Evolutionary conservation across 2,888 invertebrate genomes (phyloP), one percentile per base, ranked within the genome.

Genomic region (Axea sp.): DNA sequence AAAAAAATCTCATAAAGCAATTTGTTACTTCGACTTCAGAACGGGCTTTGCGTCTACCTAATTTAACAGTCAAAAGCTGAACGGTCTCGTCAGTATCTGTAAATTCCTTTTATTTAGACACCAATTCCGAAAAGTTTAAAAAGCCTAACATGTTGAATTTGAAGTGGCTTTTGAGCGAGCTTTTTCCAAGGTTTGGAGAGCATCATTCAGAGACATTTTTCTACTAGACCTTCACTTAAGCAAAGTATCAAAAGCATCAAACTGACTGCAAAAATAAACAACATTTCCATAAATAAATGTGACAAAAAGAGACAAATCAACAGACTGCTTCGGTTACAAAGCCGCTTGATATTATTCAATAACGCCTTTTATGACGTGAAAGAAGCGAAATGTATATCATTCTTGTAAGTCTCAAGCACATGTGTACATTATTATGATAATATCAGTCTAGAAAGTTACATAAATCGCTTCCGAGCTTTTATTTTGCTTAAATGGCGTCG

Each of bases 401-500:
- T 59, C 28, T 31, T 26, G 15, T 68, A 59, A 24, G 19, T 41
- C 59, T 59, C 41, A 41, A 47, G 33, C 47, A 39, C 45, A 67
- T 26, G 31, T 67, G 47, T 65, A 37, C 45, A 55, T 65, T 67
- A 47, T 57, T 53, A 53, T 64, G 51, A 53, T 64, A 64, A 64
- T 55, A 47, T 47, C 67, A 47, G 57, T 67, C 67, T 57, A 49
- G 11, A n/a, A 39, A 67, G 57, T 67, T 67, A 57, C 57, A 55
- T 67, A 57, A 55, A 67, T 67, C 39, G 55, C n/a, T 65, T 17
- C 35, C 12, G 39, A 24, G 39, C 39, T 47, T 47, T 47, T 55
- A 57, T 57, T 57, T 47, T 53, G 19, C 17, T 33, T 28, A 43
- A 64, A 53, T 43, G 11, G 35, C 47, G 19, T 37, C 11, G 39